Evolutionary conservation across 2,113 vertebrate species (phyloP).

Genomic region (Numenius arquata): DNA sequence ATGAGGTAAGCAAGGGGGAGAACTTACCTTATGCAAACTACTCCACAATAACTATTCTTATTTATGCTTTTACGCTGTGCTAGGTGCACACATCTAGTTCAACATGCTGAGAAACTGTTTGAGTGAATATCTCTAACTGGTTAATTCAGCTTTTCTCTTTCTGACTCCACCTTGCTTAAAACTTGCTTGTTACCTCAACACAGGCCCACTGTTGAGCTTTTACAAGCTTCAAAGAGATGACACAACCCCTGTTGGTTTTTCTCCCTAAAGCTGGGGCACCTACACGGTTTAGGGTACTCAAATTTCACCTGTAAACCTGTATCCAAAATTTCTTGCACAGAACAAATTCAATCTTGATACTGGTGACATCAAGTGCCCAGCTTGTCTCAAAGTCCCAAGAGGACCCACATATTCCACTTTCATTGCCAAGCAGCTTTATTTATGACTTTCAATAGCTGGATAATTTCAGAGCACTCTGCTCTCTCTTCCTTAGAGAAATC

Average conservation of each 20-base stretch:
- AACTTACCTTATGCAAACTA: neutral
- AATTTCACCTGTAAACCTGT: neutral
- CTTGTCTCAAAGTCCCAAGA: neutral
- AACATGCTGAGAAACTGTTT: neutral
- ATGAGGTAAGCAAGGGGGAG: neutral
- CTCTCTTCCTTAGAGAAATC: neutral
- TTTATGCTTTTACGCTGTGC: neutral
- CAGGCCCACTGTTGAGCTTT: fast-evolving
- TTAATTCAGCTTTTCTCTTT: neutral
- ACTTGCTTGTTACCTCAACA: neutral
- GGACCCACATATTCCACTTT: neutral
- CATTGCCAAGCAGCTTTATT: neutral
- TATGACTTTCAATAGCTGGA: neutral
- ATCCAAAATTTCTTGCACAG: neutral
- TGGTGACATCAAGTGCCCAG: neutral
- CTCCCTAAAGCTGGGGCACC: fast-evolving
- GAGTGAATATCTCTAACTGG: neutral
- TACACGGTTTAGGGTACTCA: neutral
- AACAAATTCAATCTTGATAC: neutral
- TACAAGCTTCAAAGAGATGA: neutral
- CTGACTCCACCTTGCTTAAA: neutral
- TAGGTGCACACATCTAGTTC: neutral
- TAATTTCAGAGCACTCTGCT: neutral
- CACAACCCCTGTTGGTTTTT: neutral
- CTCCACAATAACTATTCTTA: neutral